Conservation (phyloP, 1,140 invertebrate genomes). For the Pseudachorutes palmiensis region DNA sequence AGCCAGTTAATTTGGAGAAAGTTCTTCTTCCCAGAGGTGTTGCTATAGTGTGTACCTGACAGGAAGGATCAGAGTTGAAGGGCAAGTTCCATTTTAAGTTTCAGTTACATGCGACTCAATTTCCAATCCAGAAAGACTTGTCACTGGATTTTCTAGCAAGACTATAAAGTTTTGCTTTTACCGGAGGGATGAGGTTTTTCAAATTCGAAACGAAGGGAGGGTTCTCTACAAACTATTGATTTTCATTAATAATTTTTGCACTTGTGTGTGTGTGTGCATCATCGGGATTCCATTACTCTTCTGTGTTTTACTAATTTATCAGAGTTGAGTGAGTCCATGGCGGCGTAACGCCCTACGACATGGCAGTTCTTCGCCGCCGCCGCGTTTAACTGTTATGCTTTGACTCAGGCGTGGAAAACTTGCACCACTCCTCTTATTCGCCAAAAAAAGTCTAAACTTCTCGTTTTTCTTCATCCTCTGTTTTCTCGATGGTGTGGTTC, state of each 20-base stretch:
- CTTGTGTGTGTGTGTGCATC: background rate
- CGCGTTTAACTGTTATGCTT: background rate
- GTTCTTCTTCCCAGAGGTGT: too few relatives aligned
- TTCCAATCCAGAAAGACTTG: too few relatives aligned
- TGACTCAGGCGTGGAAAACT: background rate
- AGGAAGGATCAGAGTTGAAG: too few relatives aligned
- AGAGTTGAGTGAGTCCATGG: background rate
- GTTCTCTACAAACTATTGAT: background rate
- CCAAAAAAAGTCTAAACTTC: background rate
- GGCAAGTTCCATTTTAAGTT: too few relatives aligned
- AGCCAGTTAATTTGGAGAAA: too few relatives aligned
- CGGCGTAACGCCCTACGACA: background rate
- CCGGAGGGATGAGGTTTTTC: background rate
- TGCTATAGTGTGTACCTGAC: too few relatives aligned
- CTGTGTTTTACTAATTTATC: background rate
- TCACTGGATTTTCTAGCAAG: too few relatives aligned
- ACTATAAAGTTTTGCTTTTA: too few relatives aligned
- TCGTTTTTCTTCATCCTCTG: background rate
- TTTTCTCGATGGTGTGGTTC: background rate
- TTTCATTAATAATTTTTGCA: background rate
- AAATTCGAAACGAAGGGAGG: background rate
- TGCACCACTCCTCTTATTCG: background rate
- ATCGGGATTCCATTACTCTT: background rate
- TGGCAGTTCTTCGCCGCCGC: background rate
- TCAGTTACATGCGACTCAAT: too few relatives aligned